Conservation (phyloP, 2,113 vertebrate genomes). For the Chionomys nivalis region DNA sequence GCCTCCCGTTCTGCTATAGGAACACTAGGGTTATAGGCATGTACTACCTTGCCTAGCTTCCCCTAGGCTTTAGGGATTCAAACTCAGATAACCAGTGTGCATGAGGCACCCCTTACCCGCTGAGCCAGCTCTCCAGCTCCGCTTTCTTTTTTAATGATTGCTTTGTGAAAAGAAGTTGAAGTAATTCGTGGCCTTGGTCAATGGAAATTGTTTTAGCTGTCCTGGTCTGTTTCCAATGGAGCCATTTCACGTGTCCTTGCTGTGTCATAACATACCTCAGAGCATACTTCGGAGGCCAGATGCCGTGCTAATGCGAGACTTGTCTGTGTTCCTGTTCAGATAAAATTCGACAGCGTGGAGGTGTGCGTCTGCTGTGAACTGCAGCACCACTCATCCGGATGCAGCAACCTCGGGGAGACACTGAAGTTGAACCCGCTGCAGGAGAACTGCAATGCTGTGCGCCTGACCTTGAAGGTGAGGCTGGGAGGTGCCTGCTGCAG, state of each 20-base stretch:
- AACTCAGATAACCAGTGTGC: neutral
- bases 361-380: slow-evolving; percentile 98
- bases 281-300: neutral
- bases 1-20: neutral
- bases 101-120: neutral
- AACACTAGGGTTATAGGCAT: neutral
- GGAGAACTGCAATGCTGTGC: slow-evolving; percentile 94
- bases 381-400: slow-evolving; percentile 94
- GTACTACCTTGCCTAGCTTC: neutral
- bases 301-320: slow-evolving; percentile 41
- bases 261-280: neutral
- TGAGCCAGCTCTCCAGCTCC: neutral
- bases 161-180: neutral
- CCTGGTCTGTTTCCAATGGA: neutral
- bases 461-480: slow-evolving; percentile 95
- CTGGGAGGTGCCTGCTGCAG: neutral
- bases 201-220: neutral
- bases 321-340: slow-evolving; percentile 82
- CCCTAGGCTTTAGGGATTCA: neutral
- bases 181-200: neutral
- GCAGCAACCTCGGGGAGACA: slow-evolving; percentile 96
- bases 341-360: slow-evolving; percentile 96
- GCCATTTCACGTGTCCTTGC: neutral
- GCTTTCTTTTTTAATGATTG: neutral
- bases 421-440: slow-evolving; percentile 96